phyloP scores from a whole-genome alignment of 2,797 vertebrate species.

The Gymnocypris eckloni region DNA sequence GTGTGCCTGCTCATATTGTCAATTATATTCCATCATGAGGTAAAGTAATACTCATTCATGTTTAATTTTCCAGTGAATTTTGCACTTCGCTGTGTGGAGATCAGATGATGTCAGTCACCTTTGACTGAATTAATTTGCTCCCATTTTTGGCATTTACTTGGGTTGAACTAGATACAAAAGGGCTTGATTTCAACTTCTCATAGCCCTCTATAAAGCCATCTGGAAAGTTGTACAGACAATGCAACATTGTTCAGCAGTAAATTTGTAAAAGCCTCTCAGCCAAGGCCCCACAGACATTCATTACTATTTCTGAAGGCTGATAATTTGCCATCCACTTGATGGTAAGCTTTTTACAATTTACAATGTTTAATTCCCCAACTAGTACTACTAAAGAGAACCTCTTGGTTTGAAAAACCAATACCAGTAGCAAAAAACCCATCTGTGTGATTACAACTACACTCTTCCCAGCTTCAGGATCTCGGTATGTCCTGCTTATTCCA shows the following conservation, averaged over 20 bases:
- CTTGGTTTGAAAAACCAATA: not conserved
- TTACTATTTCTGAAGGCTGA: slow-evolving; percentile 11
- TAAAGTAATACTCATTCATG: slow-evolving; percentile 23
- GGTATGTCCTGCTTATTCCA: not conserved
- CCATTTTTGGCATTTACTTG: slow-evolving; percentile 55
- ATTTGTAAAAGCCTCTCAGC: slow-evolving; percentile 9
- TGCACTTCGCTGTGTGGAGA: slow-evolving; percentile 12
- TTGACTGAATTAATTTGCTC: slow-evolving; percentile 63
- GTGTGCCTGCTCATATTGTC: slow-evolving; percentile 63
- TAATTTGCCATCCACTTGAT: not conserved
- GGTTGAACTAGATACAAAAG: slow-evolving; percentile 2
- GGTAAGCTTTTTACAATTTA: not conserved
- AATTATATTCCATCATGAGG: slow-evolving; percentile 60
- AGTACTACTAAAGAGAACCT: not conserved
- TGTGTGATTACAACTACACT: not conserved
- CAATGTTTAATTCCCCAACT: not conserved
- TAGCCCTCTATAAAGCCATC: not conserved
- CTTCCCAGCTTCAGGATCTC: not conserved
- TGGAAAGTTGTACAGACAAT: not conserved
- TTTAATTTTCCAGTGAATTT: slow-evolving; percentile 17
- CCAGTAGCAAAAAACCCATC: not conserved
- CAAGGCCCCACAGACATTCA: not conserved
- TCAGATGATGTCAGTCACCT: slow-evolving; percentile 61
- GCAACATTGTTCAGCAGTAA: not conserved
- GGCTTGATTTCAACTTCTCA: slow-evolving; percentile 16